Evolutionary conservation across 92 coral and sea anemone species (phyloP), one percentile per base, ranked within the genome.

Genomic region (Nematostella vectensis): DNA sequence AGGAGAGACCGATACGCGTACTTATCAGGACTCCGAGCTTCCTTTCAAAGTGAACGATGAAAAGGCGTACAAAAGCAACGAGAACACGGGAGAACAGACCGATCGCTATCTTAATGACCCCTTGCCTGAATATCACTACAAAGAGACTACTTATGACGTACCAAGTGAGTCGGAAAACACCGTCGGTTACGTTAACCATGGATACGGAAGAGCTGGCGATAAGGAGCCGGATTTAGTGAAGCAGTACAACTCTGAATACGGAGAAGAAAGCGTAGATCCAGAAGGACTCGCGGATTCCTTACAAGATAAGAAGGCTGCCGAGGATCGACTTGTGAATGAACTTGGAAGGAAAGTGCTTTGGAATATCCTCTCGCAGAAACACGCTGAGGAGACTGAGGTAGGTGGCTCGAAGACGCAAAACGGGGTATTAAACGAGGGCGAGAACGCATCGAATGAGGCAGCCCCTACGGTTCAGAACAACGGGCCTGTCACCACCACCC

Each of bases 61-160:
- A 15, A 27, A 38, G n/a, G 28, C 51, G 3, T 31, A 8, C 47
- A 33, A 31, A 4, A 67, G 29, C 47, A 54, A 27, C 0, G 64
- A 67, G 10, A 22, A 55, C 15, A 2, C 40, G 17, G 64, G 85
- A 4, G 63, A 72, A 38, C 25, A 57, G 39, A 71, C 21, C 19
- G 58, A 31, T 24, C 31, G 59, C 18, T 78, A 78, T 63, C 50
- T 40, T 2, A 54, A 58, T 29, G 65, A 84, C 57, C 94, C 94
- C 21, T 54, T 84, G 53, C 94, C 94, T 28, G 94, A 84, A 37
- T 84, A 84, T 49, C 62, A 59, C 31, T 69, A 69, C 49, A 69
- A 61, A 55, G 94, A 84, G 25, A 45, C 40, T 25, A 56, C 54
- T 27, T 79, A 68, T 18, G 26, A 55, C 45, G 29, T 56, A 11